Evolutionary conservation across 2,888 invertebrate genomes (phyloP).

Genomic region (Seira musarum): DNA sequence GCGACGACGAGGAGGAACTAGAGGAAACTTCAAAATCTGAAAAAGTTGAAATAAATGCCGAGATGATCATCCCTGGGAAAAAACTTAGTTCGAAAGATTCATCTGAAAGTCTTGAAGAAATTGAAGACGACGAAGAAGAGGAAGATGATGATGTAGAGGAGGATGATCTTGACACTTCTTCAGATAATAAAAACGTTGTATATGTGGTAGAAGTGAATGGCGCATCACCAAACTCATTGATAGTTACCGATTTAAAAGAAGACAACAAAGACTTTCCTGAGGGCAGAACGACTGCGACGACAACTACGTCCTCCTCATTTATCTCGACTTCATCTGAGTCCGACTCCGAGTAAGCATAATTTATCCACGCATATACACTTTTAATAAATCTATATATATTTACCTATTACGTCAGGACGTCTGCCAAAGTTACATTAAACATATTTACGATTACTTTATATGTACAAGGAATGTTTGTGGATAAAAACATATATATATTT

Average conservation of each 20-base stretch:
- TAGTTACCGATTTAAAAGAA: slow-evolving; percentile 30
- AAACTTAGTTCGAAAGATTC: slow-evolving; percentile 16
- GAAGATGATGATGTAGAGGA: slow-evolving; percentile 58
- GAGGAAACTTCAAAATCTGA: slow-evolving; percentile 25
- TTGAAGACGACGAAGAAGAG: slow-evolving; percentile 64
- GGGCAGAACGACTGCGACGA: slow-evolving; percentile 19
- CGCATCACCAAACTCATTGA: slow-evolving; percentile 33
- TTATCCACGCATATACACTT: no score
- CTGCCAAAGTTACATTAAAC: no score
- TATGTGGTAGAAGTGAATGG: slow-evolving; percentile 39
- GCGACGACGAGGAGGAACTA: slow-evolving; percentile 28
- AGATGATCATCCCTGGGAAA: slow-evolving; percentile 22
- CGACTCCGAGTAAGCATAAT: slow-evolving; percentile 52
- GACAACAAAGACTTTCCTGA: slow-evolving; percentile 39
- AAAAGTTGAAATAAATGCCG: neutral
- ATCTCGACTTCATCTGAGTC: slow-evolving; percentile 52
- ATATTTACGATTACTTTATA: no score
- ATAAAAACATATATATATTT: no score
- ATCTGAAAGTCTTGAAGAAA: slow-evolving; percentile 50
- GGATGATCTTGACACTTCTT: slow-evolving; percentile 40
- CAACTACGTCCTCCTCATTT: slow-evolving; percentile 41
- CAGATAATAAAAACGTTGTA: slow-evolving; percentile 47
- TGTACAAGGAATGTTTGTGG: no score
- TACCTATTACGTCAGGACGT: no score
- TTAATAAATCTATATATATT: no score